Conservation (phyloP, 1,140 invertebrate genomes). For the Schlechtendalia chinensis region DNA sequence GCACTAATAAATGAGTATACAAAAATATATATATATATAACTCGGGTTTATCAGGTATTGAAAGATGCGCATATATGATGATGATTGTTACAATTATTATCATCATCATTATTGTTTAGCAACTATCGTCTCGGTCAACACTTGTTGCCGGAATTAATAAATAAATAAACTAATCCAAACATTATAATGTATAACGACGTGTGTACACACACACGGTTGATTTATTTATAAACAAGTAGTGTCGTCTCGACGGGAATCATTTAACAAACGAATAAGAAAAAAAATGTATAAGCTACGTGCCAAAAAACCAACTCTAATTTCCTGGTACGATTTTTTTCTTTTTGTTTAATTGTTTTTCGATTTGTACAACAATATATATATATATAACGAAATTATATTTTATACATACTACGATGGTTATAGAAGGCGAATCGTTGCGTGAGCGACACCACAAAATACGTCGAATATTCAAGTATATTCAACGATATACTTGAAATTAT, state of each 20-base stretch:
- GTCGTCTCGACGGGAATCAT: neutral
- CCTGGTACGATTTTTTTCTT: neutral
- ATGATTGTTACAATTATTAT: too few species aligned
- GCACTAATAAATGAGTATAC: too few species aligned
- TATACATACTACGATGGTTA: too few species aligned
- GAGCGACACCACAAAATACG: too few species aligned
- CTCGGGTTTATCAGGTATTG: too few species aligned
- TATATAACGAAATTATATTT: too few species aligned
- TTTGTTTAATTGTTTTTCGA: neutral
- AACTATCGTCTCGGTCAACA: neutral
- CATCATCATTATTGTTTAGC: neutral
- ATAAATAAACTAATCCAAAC: neutral
- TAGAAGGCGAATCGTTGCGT: too few species aligned
- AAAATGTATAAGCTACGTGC: constrained; percentile 1
- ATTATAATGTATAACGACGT: neutral
- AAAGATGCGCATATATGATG: too few species aligned
- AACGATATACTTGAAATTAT: too few species aligned
- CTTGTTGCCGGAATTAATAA: constrained; percentile 35
- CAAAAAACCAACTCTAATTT: constrained; percentile 12
- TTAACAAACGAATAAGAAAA: neutral
- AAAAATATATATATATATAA: too few species aligned
- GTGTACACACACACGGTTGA: neutral
- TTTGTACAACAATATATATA: neutral
- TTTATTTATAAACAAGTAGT: constrained; percentile 27
- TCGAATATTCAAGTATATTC: too few species aligned